Base-by-base conservation (phyloP, 2,888 invertebrate species). In the Calameuta filiformis region DNA sequence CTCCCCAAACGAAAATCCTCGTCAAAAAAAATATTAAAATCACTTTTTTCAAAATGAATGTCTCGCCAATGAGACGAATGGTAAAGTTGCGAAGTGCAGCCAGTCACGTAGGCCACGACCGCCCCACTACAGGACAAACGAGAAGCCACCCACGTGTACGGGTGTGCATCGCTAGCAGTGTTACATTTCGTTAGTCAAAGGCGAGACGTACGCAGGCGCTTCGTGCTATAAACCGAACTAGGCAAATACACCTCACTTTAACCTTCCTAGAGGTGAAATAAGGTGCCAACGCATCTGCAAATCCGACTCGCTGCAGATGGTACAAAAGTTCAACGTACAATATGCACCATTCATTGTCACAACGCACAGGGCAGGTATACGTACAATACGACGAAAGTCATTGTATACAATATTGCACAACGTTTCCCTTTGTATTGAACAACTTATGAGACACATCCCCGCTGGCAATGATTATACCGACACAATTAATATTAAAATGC, bases 91-190 rank as follows among this genome's bases (percentile, higher is more conserved):
- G 77, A 84, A 84, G 90, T 92, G 92, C 90, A 85, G 84, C 80
- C 83, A 84, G 92, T 92, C 92, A 92, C 92, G 92, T 92, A 92
- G 89, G 92, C 92, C 91, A 85, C 86, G 80, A 81, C 84, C 83
- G 80, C 77, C 76, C 75, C 56, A 56, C 56, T 56, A 56, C 56
- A 56, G 23, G 56, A 56, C 23, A 9, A 6, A 56, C 56, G 23
- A 56, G 56, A 23, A 56, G 56, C 23, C 76, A 73, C 75, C 15
- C 75, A 76, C 74, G 77, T 76, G 73, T 79, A 76, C 77, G 73
- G 2, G 56, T 9, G 23, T 23, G 56, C 56, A 56, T 56, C 23
- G 56, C 56, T 23, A 6, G 23, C 56, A 23, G 56, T 56, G 56
- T 23, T 56, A 56, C 56, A 56, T 23, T 56, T 56, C 9, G 9